phyloP scores from a whole-genome alignment of 2,888 invertebrate species.

The Cephus nigrinus region DNA sequence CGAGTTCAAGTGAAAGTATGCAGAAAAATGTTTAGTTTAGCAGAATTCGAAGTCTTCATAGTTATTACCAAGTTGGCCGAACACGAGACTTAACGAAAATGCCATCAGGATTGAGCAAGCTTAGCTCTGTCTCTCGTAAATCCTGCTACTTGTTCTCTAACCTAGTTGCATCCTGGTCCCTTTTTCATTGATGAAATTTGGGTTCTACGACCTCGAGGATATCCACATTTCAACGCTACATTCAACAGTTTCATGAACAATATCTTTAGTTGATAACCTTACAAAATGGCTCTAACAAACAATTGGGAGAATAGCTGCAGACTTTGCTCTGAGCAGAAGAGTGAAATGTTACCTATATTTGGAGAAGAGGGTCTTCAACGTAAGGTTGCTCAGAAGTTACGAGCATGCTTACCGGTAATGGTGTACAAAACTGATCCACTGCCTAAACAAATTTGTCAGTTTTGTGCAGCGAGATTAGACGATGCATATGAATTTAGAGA shows the following conservation, averaged over 20 bases:
- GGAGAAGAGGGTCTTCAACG: conserved; percentile 53
- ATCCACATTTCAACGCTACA: neutral
- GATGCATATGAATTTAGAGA: conserved; percentile 56
- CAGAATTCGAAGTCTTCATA: neutral
- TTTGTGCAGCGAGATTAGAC: conserved; percentile 55
- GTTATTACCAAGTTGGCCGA: neutral
- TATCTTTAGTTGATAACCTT: neutral
- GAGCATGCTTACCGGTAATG: conserved; percentile 53
- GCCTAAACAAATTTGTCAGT: conserved; percentile 59
- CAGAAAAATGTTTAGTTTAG: neutral
- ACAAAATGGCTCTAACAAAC: conserved; percentile 32
- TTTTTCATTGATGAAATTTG: conserved; percentile 8
- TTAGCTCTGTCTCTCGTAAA: neutral
- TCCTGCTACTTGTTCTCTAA: neutral
- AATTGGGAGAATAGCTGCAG: conserved; percentile 53
- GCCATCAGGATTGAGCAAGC: neutral
- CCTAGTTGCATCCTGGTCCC: neutral
- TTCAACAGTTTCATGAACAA: neutral
- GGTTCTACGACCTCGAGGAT: neutral
- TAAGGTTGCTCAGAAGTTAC: conserved; percentile 51
- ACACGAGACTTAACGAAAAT: conserved; percentile 1
- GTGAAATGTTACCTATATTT: conserved; percentile 55
- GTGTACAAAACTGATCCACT: conserved; percentile 58
- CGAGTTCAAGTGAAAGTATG: neutral
- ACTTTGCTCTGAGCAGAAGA: conserved; percentile 50